phyloP scores from a whole-genome alignment of 2,888 invertebrate genomes.

The Elysia crispata region DNA sequence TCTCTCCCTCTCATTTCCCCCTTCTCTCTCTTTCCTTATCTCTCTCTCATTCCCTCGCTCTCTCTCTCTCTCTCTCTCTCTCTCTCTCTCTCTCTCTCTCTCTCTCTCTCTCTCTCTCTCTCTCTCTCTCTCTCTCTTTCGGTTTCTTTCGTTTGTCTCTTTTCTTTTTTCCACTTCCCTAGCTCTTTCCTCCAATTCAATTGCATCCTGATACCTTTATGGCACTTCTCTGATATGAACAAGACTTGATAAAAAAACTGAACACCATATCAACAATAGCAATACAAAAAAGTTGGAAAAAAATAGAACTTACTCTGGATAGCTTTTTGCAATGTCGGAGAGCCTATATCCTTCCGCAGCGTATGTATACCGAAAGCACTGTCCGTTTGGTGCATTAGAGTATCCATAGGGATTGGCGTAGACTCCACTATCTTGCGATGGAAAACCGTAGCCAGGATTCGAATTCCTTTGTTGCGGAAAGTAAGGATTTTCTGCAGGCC shows the following conservation, averaged over 20 bases:
- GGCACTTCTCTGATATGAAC: no score
- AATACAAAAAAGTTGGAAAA: not conserved
- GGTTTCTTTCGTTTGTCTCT: no score
- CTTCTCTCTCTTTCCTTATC: not conserved
- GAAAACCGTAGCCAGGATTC: not conserved
- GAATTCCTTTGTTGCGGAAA: not conserved
- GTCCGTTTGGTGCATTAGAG: not conserved
- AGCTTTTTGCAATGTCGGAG: constrained; percentile 34
- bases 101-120: not conserved
- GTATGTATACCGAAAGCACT: constrained; percentile 34
- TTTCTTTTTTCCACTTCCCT: no score
- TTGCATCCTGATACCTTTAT: no score
- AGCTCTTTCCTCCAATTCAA: no score
- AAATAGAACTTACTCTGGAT: constrained; percentile 23
- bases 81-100: constrained; percentile 15
- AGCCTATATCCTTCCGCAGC: constrained; percentile 28
- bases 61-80: constrained; percentile 11
- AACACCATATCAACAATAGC: no score
- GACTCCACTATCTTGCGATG: not conserved
- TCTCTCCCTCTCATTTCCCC: no score
- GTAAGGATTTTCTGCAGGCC: not conserved
- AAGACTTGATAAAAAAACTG: no score
- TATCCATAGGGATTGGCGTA: constrained; percentile 12
- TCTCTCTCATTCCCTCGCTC: not conserved
- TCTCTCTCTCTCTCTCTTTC: no score